These are phyloP conservation scores for Amphiprion percula DNA, from an alignment of 2,113 vertebrate species.

Conservation along the genomic window DNA sequence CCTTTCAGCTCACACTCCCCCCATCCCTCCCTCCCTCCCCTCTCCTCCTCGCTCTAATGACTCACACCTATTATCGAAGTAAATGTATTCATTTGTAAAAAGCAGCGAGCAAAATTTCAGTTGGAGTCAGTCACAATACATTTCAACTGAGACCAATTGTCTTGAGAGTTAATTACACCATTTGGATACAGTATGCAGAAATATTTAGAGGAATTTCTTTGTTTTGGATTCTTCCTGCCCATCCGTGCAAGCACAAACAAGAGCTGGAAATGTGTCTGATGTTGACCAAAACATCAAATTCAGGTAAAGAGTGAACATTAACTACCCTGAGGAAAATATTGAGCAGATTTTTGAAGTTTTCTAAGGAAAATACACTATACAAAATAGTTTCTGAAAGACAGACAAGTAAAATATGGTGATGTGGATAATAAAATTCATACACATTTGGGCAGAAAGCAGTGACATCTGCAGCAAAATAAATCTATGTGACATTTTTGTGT, in stretches of 20 bases:
- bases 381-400: conserved; percentile 27
- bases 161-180: conserved; percentile 1
- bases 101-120: conserved; percentile 21
- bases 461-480: conserved; percentile 2
- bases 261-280: not conserved
- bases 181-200: not conserved
- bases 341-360: not conserved
- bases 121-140: conserved; percentile 23
- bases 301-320: not conserved
- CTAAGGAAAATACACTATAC: not conserved
- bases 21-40: too few relatives aligned
- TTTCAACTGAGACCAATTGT: not conserved
- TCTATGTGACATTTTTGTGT: not conserved
- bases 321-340: conserved; percentile 3
- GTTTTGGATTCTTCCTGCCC: not conserved
- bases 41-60: not conserved
- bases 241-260: not conserved
- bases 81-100: conserved; percentile 36
- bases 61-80: not conserved
- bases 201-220: not conserved
- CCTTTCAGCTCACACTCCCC: too few relatives aligned
- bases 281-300: not conserved
- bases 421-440: not conserved
- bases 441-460: not conserved
- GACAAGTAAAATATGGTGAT: conserved; percentile 5